These are phyloP conservation scores for Oxystoma pomonae DNA, from an alignment of 2,888 invertebrate species.

Conservation along the genomic window DNA sequence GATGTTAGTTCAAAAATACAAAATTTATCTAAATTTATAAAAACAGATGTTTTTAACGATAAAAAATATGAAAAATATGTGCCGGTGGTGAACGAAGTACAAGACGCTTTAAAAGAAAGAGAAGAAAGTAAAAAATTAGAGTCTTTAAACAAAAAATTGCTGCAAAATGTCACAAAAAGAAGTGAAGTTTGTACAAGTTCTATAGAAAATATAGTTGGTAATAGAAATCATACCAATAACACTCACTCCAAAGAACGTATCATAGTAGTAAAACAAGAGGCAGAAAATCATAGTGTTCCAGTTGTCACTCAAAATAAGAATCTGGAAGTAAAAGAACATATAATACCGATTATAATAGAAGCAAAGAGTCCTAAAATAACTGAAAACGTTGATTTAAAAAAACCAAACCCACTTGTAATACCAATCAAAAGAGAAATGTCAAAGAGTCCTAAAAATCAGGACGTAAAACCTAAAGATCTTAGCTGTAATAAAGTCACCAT, in stretches of 20 bases:
- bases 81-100: not conserved
- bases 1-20: not conserved
- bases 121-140: not conserved
- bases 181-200: not conserved
- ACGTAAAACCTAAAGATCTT: not conserved
- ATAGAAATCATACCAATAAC: too few species aligned
- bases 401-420: not conserved
- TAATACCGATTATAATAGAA: conserved; percentile 6
- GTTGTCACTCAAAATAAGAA: not conserved
- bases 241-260: not conserved
- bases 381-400: not conserved
- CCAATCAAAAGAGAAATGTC: not conserved
- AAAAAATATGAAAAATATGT: not conserved
- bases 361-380: not conserved
- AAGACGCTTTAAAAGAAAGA: not conserved
- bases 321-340: not conserved
- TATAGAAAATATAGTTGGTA: not conserved
- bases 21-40: not conserved
- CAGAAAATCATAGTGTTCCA: not conserved
- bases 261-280: not conserved
- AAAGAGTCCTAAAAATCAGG: not conserved
- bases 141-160: not conserved
- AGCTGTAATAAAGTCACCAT: not conserved
- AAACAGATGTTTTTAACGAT: not conserved
- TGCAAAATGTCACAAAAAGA: not conserved